Evolutionary conservation across 2,113 vertebrate species (phyloP).

Genomic region (Boulengeromyrus knoepffleri): DNA sequence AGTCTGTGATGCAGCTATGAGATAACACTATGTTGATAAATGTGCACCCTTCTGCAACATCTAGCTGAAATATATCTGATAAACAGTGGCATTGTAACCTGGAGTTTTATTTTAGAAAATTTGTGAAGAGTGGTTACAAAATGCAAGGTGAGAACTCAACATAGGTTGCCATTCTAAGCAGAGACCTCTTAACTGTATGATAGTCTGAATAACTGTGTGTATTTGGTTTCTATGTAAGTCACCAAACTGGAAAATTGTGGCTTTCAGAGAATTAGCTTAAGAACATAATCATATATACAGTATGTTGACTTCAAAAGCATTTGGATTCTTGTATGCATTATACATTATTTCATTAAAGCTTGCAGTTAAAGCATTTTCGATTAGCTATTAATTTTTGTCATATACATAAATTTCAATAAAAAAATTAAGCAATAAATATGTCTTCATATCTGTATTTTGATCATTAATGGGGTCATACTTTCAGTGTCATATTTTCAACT

Average conservation of each 20-base stretch:
- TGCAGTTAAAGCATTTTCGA: background rate
- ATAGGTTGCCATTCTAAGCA: too few species aligned
- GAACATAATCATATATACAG: background rate
- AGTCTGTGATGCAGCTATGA: too few species aligned
- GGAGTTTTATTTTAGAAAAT: too few species aligned
- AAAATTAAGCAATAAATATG: background rate
- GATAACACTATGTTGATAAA: too few species aligned
- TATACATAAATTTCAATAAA: background rate
- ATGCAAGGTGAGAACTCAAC: too few species aligned
- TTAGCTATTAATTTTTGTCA: background rate
- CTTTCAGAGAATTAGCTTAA: background rate
- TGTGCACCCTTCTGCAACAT: too few species aligned
- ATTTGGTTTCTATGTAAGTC: background rate
- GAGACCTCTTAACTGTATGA: too few species aligned
- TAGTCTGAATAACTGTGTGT: too few species aligned
- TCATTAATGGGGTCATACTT: background rate
- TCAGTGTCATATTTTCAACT: background rate
- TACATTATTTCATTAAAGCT: background rate
- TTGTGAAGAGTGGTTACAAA: too few species aligned
- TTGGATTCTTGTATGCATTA: background rate
- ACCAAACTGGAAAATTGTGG: background rate
- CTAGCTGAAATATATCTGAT: too few species aligned
- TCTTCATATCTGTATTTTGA: too few species aligned
- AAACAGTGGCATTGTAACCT: too few species aligned
- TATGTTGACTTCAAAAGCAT: background rate